These are phyloP conservation scores for Ctenomys sociabilis DNA, from an alignment of 2,113 vertebrate species.

Conservation along the genomic window DNA sequence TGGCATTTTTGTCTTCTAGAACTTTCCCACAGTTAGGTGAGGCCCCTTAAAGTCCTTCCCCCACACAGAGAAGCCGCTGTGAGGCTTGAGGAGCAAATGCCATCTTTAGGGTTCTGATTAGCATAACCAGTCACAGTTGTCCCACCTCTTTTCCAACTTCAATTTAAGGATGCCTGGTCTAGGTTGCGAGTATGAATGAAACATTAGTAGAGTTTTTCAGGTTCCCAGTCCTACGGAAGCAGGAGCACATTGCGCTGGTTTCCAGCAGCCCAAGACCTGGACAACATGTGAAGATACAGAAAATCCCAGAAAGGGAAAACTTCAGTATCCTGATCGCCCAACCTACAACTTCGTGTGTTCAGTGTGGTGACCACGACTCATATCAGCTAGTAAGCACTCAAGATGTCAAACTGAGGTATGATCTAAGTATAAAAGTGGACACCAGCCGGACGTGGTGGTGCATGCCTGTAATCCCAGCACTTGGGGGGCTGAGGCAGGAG, in stretches of 20 bases:
- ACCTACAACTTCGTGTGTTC: not conserved
- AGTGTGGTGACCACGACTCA: not conserved
- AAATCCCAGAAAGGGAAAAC: not conserved
- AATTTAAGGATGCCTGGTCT: not conserved
- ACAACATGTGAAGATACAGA: not conserved
- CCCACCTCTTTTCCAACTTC: not conserved
- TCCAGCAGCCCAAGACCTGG: not conserved
- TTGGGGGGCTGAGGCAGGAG: no score
- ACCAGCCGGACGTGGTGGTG: no score
- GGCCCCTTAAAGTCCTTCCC: not conserved
- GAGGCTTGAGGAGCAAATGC: not conserved
- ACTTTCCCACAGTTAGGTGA: not conserved
- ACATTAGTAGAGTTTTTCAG: not conserved
- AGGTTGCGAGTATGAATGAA: not conserved
- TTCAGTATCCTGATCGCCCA: not conserved
- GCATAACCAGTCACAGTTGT: no score
- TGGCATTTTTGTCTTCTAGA: not conserved
- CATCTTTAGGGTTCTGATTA: not conserved
- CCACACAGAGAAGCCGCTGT: not conserved
- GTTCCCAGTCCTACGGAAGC: not conserved
- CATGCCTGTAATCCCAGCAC: no score
- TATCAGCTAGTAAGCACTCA: not conserved
- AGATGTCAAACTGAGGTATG: not conserved
- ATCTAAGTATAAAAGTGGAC: not conserved
- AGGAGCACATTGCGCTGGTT: not conserved